A percentile compares a stretch with the other conserved stretches of the same genome.
Evolutionary conservation across 2,888 invertebrate species (phyloP).

Genomic region (Drosophila nr. fundita): DNA sequence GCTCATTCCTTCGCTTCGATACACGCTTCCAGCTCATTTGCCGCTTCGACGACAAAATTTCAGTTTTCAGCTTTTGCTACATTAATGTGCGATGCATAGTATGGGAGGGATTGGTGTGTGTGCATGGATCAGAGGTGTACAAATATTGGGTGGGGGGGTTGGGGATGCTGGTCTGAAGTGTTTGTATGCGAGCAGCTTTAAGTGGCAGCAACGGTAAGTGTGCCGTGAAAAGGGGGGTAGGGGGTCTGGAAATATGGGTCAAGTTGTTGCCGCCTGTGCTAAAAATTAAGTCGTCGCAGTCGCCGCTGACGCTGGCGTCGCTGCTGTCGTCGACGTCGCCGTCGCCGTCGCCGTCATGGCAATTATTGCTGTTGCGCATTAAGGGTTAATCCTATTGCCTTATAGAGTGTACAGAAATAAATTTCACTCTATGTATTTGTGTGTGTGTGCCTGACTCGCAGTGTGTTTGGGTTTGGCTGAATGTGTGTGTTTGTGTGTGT

Average conservation of each 20-base stretch:
- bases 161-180: slow-evolving; percentile 40
- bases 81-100: slow-evolving; percentile 57
- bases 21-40: slow-evolving; percentile 77
- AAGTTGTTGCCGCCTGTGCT: slow-evolving; percentile 78
- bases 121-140: slow-evolving; percentile 39
- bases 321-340: slow-evolving; percentile 19
- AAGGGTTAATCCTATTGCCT: slow-evolving; percentile 77
- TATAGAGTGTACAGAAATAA: slow-evolving; percentile 50
- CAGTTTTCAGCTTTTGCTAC: slow-evolving; percentile 65
- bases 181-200: slow-evolving; percentile 67
- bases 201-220: slow-evolving; percentile 62
- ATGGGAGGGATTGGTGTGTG: neutral
- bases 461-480: neutral
- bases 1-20: slow-evolving; percentile 44
- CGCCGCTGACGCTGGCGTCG: slow-evolving; percentile 9
- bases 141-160: slow-evolving; percentile 31
- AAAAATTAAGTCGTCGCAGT: slow-evolving; percentile 73
- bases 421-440: slow-evolving; percentile 31
- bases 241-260: slow-evolving; percentile 74
- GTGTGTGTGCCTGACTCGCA: slow-evolving; percentile 10
- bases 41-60: slow-evolving; percentile 79
- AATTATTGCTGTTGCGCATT: slow-evolving; percentile 78
- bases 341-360: slow-evolving; percentile 60
- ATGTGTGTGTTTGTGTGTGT: slow-evolving; percentile 17
- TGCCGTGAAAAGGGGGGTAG: slow-evolving; percentile 9